Conservation (phyloP, 2,888 invertebrate genomes). For the Syritta pipiens region DNA sequence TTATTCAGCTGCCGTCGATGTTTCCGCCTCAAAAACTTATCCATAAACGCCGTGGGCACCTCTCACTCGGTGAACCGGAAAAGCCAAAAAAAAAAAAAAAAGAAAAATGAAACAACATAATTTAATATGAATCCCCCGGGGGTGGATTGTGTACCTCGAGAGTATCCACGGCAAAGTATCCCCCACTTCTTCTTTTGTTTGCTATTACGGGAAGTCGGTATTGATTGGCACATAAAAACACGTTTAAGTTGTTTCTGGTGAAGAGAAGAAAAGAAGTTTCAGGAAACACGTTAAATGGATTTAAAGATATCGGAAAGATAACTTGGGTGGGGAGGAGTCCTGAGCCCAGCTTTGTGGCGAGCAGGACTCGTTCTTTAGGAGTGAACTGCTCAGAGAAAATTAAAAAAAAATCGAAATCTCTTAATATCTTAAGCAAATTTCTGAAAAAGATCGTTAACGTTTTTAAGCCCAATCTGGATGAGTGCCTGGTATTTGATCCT, state of each 20-base stretch:
- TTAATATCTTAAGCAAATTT: no score
- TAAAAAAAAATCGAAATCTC: no score
- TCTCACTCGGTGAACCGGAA: neutral
- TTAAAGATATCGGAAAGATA: no score
- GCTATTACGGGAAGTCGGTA: neutral
- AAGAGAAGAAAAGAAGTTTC: neutral
- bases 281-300: neutral
- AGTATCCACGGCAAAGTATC: neutral
- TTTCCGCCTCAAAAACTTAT: neutral
- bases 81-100: neutral
- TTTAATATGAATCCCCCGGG: slow-evolving; percentile 22
- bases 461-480: no score
- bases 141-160: neutral
- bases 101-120: slow-evolving; percentile 12
- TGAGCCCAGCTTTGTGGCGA: no score
- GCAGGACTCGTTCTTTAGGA: no score
- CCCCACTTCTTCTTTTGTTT: no score
- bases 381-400: no score
- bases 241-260: neutral
- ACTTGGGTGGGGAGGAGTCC: no score
- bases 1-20: neutral
- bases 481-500: no score
- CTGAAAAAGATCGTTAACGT: no score
- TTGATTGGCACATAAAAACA: slow-evolving; percentile 27
- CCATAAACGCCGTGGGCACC: neutral